Percentiles rank a stretch among this genome's conserved stretches.
phyloP scores from a whole-genome alignment of 2,888 invertebrate species.

The Habroteleia sp. region DNA sequence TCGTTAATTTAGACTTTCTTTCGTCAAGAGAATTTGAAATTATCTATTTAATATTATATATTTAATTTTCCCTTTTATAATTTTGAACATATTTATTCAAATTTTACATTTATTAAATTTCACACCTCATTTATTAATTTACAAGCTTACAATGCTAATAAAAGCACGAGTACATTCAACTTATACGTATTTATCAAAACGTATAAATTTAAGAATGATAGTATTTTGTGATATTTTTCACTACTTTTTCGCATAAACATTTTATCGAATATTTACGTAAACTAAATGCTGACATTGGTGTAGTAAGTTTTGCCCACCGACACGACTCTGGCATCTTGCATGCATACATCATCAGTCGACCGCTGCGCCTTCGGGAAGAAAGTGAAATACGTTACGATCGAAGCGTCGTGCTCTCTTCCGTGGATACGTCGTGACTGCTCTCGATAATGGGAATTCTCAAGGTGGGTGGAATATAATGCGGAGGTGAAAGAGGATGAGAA shows the following conservation, averaged over 20 bases:
- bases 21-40: too few species aligned
- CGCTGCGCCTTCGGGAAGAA: slow-evolving; percentile 73
- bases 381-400: slow-evolving; percentile 76
- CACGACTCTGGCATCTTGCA: slow-evolving; percentile 63
- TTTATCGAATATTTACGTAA: slow-evolving; percentile 57
- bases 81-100: too few species aligned
- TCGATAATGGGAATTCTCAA: slow-evolving; percentile 75
- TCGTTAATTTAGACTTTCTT: too few species aligned
- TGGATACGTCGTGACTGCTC: slow-evolving; percentile 74
- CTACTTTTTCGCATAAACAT: slow-evolving; percentile 45
- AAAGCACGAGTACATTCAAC: slow-evolving; percentile 2
- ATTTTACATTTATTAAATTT: too few species aligned
- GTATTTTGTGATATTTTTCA: slow-evolving; percentile 35
- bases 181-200: slow-evolving; percentile 18
- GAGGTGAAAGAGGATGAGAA: slow-evolving; percentile 58
- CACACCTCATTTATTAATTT: too few species aligned
- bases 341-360: slow-evolving; percentile 68
- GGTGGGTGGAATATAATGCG: slow-evolving; percentile 73
- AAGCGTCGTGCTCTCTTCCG: slow-evolving; percentile 67
- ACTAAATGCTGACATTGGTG: slow-evolving; percentile 50
- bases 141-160: too few species aligned
- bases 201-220: slow-evolving; percentile 29
- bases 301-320: slow-evolving; percentile 50
- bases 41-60: too few species aligned
- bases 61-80: too few species aligned